Conservation (phyloP, 2,797 vertebrate species). For the Hoplostethus atlanticus region DNA sequence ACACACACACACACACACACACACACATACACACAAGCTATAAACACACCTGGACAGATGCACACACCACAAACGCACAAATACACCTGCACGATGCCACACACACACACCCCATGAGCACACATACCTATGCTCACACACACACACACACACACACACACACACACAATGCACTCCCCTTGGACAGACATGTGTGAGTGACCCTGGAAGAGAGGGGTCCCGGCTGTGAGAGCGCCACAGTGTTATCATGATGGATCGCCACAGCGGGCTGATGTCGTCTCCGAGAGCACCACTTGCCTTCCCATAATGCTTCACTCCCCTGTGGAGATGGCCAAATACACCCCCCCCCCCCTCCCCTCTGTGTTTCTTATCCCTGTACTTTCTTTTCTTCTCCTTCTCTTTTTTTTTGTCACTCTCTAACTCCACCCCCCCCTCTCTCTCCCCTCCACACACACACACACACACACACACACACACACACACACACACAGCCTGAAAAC, state of each 20-base stretch:
- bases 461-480: too few species aligned
- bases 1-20: background rate
- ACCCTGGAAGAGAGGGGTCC: slow-evolving; percentile 4
- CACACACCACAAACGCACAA: background rate
- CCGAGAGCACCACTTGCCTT: background rate
- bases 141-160: slow-evolving; percentile 8
- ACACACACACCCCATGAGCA: background rate
- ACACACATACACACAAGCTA: background rate
- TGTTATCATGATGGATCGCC: slow-evolving; percentile 37
- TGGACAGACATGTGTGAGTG: slow-evolving; percentile 4
- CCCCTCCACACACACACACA: background rate
- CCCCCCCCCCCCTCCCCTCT: background rate
- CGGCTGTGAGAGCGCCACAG: background rate
- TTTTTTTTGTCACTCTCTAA: background rate
- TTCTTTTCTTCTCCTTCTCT: background rate
- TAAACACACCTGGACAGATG: background rate
- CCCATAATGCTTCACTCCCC: background rate
- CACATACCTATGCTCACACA: background rate
- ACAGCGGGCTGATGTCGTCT: background rate
- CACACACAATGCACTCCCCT: background rate
- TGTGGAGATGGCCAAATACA: slow-evolving; percentile 8
- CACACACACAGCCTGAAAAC: slow-evolving; percentile 13
- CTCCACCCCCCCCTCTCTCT: background rate
- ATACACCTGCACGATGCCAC: background rate
- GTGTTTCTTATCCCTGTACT: background rate